Evolutionary conservation across 2,113 vertebrate genomes (phyloP).

Genomic region (Gallinago media): DNA sequence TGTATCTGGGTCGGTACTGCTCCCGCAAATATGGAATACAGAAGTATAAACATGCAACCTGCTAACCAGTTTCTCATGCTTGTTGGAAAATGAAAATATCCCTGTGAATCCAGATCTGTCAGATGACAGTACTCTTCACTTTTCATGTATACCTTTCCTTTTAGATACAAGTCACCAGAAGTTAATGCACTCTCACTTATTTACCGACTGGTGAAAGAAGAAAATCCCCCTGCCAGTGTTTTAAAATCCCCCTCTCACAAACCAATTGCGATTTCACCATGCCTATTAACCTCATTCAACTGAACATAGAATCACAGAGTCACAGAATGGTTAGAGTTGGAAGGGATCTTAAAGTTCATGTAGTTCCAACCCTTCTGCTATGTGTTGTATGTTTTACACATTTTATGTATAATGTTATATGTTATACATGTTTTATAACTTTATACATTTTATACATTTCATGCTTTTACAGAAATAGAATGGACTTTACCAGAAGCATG

Average conservation of each 20-base stretch:
- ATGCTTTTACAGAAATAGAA: neutral
- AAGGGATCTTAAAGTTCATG: neutral
- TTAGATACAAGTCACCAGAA: neutral
- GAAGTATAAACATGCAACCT: conserved; percentile 8
- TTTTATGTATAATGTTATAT: neutral
- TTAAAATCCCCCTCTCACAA: neutral
- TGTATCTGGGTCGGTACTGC: conserved; percentile 1
- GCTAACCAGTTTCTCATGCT: neutral
- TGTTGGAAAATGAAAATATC: conserved; percentile 4
- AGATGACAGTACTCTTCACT: neutral
- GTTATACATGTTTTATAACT: neutral
- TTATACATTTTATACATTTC: neutral
- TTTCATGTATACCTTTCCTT: neutral
- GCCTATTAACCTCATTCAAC: neutral
- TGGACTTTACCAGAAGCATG: neutral
- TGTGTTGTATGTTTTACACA: neutral
- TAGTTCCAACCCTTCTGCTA: neutral
- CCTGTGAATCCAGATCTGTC: neutral
- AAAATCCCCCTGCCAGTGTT: neutral
- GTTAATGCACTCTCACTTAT: neutral
- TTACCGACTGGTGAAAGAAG: neutral
- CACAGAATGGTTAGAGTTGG: neutral
- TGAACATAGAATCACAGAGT: neutral
- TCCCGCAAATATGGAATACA: neutral
- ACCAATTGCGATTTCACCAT: neutral